Conservation (phyloP, 1,140 invertebrate genomes). For the Apis dorsata region DNA sequence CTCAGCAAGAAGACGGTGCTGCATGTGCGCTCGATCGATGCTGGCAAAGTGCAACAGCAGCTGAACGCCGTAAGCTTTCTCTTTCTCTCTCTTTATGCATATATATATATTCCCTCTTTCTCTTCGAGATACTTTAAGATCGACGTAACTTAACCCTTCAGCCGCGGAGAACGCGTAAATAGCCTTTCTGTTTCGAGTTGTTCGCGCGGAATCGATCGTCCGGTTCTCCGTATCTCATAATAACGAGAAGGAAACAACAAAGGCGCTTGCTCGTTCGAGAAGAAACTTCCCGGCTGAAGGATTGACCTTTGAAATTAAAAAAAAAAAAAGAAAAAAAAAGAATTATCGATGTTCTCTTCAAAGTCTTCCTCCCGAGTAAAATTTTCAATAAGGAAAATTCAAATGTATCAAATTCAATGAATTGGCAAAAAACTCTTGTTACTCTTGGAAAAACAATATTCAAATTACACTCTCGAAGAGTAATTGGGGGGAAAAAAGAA, state of each 20-base stretch:
- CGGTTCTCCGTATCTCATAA: background rate
- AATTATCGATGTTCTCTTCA: too few species aligned
- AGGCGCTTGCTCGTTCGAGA: background rate
- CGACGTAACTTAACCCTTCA: slow-evolving; percentile 28
- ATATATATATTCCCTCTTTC: background rate
- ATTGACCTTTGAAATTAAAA: background rate
- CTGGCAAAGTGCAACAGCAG: slow-evolving; percentile 85
- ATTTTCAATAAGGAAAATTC: too few species aligned
- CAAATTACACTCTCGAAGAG: too few species aligned
- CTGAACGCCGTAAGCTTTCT: slow-evolving; percentile 82
- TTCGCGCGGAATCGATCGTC: slow-evolving; percentile 16
- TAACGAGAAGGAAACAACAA: background rate
- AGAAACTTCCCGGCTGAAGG: slow-evolving; percentile 14
- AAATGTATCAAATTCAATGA: too few species aligned
- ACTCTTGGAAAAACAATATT: too few species aligned
- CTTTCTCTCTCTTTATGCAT: background rate
- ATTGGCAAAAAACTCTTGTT: too few species aligned
- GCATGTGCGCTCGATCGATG: slow-evolving; percentile 84
- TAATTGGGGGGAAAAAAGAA: background rate
- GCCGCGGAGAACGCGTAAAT: slow-evolving; percentile 30
- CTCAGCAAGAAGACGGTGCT: slow-evolving; percentile 85
- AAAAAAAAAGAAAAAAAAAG: background rate
- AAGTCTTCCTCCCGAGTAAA: too few species aligned
- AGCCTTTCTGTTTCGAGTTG: slow-evolving; percentile 20
- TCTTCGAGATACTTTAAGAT: slow-evolving; percentile 13